These are phyloP conservation scores for Atrina japonica DNA, from an alignment of 2,888 invertebrate genomes.

Conservation along the genomic window DNA sequence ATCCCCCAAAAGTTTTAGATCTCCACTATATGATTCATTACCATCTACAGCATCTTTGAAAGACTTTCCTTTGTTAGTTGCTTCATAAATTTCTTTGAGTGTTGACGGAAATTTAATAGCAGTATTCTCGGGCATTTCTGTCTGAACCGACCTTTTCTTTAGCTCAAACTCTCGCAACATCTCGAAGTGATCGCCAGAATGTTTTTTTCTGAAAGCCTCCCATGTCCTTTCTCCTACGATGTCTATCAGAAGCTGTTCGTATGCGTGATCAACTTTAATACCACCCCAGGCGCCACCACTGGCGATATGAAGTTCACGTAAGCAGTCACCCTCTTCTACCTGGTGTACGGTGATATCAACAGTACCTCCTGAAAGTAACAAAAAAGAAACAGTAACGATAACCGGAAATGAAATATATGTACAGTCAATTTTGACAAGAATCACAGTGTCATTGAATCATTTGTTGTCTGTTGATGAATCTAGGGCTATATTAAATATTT, in stretches of 20 bases:
- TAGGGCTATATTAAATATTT: too few relatives aligned
- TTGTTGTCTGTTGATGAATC: too few relatives aligned
- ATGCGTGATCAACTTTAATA: constrained; percentile 38
- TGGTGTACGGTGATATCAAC: constrained; percentile 45
- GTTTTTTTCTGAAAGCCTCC: constrained; percentile 10
- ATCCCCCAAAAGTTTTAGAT: constrained; percentile 21
- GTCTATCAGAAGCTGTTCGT: constrained; percentile 33
- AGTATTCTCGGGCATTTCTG: constrained; percentile 5
- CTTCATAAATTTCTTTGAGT: constrained; percentile 23
- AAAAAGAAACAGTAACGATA: neutral
- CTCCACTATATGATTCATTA: constrained; percentile 27
- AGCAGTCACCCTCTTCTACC: constrained; percentile 22
- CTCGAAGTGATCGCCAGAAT: constrained; percentile 30
- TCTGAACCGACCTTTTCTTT: constrained; percentile 36
- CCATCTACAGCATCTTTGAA: constrained; percentile 33
- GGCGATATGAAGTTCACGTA: constrained; percentile 36
- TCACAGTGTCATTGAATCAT: too few relatives aligned
- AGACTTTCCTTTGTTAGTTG: too few relatives aligned
- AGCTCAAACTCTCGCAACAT: constrained; percentile 41
- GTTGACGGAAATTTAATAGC: constrained; percentile 32
- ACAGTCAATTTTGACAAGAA: too few relatives aligned
- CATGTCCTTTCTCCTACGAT: constrained; percentile 38
- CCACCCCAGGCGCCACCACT: constrained; percentile 48
- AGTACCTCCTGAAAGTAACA: constrained; percentile 36
- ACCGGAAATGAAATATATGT: neutral